Evolutionary conservation across 2,113 vertebrate genomes (phyloP), one percentile per base, ranked within the genome.

Genomic region (Peromyscus maniculatus): DNA sequence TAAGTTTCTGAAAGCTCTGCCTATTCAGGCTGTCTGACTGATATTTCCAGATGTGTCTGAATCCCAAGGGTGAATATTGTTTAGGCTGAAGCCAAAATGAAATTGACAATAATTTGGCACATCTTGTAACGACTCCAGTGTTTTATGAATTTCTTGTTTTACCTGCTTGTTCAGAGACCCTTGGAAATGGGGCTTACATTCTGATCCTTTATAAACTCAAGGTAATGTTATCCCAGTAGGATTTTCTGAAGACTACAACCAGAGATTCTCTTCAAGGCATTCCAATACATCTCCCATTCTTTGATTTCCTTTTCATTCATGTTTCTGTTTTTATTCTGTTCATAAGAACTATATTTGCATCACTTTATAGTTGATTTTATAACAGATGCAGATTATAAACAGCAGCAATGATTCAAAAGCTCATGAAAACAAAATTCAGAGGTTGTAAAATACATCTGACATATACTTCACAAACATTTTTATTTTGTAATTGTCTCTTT

Each of bases 371-470:
- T 95, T 97, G 33, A 91, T 92, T 83, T 96, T 94, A 79, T 67
- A 95, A 94, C 77, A 94, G 91, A 97, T 97, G 89, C 77, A 87
- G 80, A 97, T 96, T 92, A 93, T 78, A 96, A 97, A 96, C 77
- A 89, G 86, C 31, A 94, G 49, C 86, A 91, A 86, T 92, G 87
- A 94, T 96, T 96, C 91, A 93, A 89, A 95, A 92, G 31, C 64
- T 97, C 71, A 80, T 89, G 71, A 95, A 97, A 98, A 94, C 75
- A 67, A 97, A 97, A 94, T 95, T 78, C 43, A 91, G 97, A 96
- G 22, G 83, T 89, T 91, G 17, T 88, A 83, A 96, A 97, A 97
- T 0, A 8, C 66, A 72, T 49, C 88, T 77, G 82, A 77, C 80
- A 19, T 95, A 71, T 95, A 62, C 93, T 97, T 92, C 77, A 92